A percentile compares a stretch with the other conserved stretches of the same genome.
Conservation (phyloP, 2,797 vertebrate species). For the Semotilus atromaculatus region DNA sequence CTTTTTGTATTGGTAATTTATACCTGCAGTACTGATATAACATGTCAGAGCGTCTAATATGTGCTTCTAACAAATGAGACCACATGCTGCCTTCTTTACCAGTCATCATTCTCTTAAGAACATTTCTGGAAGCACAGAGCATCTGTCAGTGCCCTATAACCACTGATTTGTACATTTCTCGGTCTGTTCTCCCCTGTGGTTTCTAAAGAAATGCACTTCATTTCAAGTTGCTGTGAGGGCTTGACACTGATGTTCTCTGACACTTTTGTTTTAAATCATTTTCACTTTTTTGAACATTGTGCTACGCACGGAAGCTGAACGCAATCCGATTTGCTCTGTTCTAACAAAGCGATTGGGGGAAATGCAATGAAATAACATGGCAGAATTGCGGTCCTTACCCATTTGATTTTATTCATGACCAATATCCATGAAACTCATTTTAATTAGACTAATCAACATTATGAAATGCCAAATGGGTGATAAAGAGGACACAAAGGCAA, state of each 20-base stretch:
- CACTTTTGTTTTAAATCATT: slow-evolving; percentile 37
- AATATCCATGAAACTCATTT: neutral
- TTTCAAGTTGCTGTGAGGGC: slow-evolving; percentile 30
- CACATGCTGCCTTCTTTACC: slow-evolving; percentile 8
- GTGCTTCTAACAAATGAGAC: neutral
- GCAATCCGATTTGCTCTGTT: neutral
- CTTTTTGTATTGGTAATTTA: neutral
- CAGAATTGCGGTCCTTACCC: neutral
- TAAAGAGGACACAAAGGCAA: slow-evolving; percentile 14
- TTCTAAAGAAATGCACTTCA: slow-evolving; percentile 36
- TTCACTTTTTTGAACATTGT: slow-evolving; percentile 35
- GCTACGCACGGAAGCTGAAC: slow-evolving; percentile 3
- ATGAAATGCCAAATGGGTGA: neutral
- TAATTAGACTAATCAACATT: slow-evolving; percentile 20
- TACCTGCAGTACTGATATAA: slow-evolving; percentile 25
- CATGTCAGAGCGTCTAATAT: slow-evolving; percentile 8
- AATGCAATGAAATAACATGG: slow-evolving; percentile 1
- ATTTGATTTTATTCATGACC: neutral
- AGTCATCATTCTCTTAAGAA: slow-evolving; percentile 38
- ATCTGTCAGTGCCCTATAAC: slow-evolving; percentile 31
- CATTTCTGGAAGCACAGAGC: slow-evolving; percentile 25
- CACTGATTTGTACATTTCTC: slow-evolving; percentile 11
- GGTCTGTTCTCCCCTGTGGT: slow-evolving; percentile 27
- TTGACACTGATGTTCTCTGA: slow-evolving; percentile 47
- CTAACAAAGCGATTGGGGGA: slow-evolving; percentile 5